phyloP scores from a whole-genome alignment of 1,140 invertebrate species.

The Neodiprion pinetum region DNA sequence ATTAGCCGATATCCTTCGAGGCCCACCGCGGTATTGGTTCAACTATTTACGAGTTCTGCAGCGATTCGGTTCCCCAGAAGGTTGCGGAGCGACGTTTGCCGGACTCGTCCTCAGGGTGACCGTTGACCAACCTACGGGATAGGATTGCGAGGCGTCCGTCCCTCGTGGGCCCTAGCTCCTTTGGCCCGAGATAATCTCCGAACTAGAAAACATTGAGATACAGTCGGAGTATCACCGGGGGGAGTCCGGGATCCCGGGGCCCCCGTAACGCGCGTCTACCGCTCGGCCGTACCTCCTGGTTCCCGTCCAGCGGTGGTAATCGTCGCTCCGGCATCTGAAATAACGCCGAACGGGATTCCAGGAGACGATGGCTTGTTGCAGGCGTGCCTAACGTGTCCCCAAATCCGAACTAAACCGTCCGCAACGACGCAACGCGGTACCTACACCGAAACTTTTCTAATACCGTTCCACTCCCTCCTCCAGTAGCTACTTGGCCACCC shows the following conservation, averaged over 20 bases:
- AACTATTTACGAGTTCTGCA: constrained; percentile 45
- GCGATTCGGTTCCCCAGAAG: not conserved
- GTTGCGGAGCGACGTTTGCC: not conserved
- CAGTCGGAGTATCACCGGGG: constrained; percentile 1
- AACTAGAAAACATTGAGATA: constrained; percentile 44
- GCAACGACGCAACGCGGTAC: constrained; percentile 44
- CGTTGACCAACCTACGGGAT: constrained; percentile 29
- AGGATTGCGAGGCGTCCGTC: constrained; percentile 50
- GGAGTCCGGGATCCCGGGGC: constrained; percentile 18
- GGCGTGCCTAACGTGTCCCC: not conserved
- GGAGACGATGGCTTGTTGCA: too few species aligned
- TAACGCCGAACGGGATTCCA: not conserved
- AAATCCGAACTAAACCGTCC: too few species aligned
- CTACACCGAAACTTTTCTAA: constrained; percentile 59
- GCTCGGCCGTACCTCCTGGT: constrained; percentile 44
- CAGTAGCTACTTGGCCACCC: not conserved
- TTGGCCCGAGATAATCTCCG: constrained; percentile 27
- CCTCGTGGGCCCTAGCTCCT: constrained; percentile 52
- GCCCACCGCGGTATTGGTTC: constrained; percentile 39
- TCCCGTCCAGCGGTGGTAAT: constrained; percentile 42
- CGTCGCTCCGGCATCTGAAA: constrained; percentile 26
- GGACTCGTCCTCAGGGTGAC: constrained; percentile 19
- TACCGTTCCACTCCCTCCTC: constrained; percentile 42
- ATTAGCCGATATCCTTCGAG: constrained; percentile 47
- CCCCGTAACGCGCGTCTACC: constrained; percentile 35